Conservation (phyloP, 2,797 vertebrate genomes). For the Balearica regulorum region DNA sequence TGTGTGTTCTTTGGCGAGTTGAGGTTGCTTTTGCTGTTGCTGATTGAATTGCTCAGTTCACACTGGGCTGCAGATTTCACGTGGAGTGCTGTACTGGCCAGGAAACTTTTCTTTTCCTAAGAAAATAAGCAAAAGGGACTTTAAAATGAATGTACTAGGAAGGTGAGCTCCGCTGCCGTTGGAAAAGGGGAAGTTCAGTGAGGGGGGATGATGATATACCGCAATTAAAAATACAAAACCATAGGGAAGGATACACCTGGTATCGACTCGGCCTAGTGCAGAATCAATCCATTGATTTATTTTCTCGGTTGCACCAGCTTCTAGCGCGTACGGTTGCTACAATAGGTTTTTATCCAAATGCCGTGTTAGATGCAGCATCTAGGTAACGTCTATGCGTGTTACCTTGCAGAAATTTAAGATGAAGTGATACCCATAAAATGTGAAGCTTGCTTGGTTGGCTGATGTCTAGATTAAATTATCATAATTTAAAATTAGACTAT, state of each 20-base stretch:
- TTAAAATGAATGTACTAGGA: neutral
- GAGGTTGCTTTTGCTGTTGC: neutral
- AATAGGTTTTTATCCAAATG: neutral
- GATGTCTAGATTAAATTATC: neutral
- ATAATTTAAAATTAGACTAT: neutral
- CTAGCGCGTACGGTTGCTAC: neutral
- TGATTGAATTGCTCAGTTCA: neutral
- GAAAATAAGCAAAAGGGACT: slow-evolving; percentile 1
- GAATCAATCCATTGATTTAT: neutral
- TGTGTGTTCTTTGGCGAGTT: neutral
- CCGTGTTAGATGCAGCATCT: neutral
- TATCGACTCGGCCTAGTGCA: neutral
- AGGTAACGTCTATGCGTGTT: neutral
- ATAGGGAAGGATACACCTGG: neutral
- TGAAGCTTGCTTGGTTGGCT: neutral
- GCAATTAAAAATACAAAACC: neutral
- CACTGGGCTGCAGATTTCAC: neutral
- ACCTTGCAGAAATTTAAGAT: neutral
- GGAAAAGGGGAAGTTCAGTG: neutral
- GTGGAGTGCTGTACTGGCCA: neutral
- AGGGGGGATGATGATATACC: neutral
- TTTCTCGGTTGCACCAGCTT: neutral
- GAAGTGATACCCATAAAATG: neutral
- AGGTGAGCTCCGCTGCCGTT: neutral
- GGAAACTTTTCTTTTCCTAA: neutral